These are phyloP conservation scores for Chaetophractus vellerosus DNA, from an alignment of 2,797 vertebrate genomes.

Conservation along the genomic window DNA sequence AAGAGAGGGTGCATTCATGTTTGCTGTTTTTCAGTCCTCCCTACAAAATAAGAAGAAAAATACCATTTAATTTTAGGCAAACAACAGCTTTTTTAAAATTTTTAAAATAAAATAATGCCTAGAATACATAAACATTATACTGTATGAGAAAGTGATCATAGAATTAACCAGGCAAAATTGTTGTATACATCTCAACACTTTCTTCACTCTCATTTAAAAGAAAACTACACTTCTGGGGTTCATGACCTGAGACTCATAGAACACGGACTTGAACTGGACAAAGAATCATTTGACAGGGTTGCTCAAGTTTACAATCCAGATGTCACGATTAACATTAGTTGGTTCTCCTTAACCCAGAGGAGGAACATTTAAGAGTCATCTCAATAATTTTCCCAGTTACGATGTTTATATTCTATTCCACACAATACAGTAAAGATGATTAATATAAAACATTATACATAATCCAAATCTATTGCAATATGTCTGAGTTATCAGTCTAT, in stretches of 20 bases:
- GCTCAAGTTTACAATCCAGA: conserved; percentile 38
- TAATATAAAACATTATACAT: background rate
- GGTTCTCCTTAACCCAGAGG: background rate
- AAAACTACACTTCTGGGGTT: conserved; percentile 25
- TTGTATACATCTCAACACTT: background rate
- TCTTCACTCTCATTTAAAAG: conserved; percentile 33
- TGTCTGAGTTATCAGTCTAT: conserved; percentile 25
- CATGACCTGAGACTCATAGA: conserved; percentile 15
- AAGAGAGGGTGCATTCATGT: conserved; percentile 97
- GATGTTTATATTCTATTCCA: conserved; percentile 11
- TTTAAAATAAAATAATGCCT: conserved; percentile 50
- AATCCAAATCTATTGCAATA: conserved; percentile 20
- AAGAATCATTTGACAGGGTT: background rate
- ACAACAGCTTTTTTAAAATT: background rate
- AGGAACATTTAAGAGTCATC: conserved; percentile 44
- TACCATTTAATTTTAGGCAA: conserved; percentile 9
- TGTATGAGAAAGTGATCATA: background rate
- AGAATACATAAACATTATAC: conserved; percentile 6
- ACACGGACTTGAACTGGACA: conserved; percentile 8
- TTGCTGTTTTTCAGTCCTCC: conserved; percentile 99
- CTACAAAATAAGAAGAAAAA: conserved; percentile 88
- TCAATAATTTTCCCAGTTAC: conserved; percentile 47
- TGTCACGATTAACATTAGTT: conserved; percentile 49
- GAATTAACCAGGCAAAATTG: background rate
- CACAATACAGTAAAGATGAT: background rate